Percentiles rank a stretch among this genome's conserved stretches.
These are phyloP conservation scores for Ips typographus DNA, from an alignment of 1,140 invertebrate genomes.

Conservation along the genomic window DNA sequence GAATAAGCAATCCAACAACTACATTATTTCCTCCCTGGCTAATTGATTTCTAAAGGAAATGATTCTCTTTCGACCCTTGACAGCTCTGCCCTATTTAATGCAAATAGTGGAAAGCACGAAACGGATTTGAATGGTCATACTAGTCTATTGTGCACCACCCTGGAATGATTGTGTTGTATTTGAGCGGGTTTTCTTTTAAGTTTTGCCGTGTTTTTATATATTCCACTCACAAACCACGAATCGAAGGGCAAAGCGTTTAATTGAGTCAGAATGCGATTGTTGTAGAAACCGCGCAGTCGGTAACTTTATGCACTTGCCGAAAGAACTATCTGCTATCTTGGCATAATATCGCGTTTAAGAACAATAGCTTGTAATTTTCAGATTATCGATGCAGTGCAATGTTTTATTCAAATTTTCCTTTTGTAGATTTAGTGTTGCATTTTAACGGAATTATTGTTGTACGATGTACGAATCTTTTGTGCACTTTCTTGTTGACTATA, in stretches of 20 bases:
- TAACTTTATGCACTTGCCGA: conserved; percentile 22
- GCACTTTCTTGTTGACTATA: no score
- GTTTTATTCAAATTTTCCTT: conserved; percentile 17
- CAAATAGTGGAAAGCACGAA: background rate
- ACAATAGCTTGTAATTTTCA: conserved; percentile 28
- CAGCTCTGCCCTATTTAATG: conserved; percentile 11
- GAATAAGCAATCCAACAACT: background rate
- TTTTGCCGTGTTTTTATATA: no score
- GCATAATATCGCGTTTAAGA: conserved; percentile 21
- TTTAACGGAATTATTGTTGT: no score
- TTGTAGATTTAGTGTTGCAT: no score
- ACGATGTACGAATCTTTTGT: no score
- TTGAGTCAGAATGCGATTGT: no score
- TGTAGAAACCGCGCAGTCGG: background rate
- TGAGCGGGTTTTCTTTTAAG: background rate
- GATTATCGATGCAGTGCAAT: conserved; percentile 23
- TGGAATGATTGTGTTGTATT: background rate
- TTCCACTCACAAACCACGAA: no score
- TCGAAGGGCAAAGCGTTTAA: no score
- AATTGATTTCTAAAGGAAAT: conserved; percentile 24
- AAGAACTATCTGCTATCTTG: conserved; percentile 22
- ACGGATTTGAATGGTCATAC: conserved; percentile 1
- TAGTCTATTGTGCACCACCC: background rate
- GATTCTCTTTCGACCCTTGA: conserved; percentile 12
- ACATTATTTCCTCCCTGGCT: conserved; percentile 12